These are phyloP conservation scores for Erythrocercus mccallii DNA, from an alignment of 2,113 vertebrate genomes.

Conservation along the genomic window DNA sequence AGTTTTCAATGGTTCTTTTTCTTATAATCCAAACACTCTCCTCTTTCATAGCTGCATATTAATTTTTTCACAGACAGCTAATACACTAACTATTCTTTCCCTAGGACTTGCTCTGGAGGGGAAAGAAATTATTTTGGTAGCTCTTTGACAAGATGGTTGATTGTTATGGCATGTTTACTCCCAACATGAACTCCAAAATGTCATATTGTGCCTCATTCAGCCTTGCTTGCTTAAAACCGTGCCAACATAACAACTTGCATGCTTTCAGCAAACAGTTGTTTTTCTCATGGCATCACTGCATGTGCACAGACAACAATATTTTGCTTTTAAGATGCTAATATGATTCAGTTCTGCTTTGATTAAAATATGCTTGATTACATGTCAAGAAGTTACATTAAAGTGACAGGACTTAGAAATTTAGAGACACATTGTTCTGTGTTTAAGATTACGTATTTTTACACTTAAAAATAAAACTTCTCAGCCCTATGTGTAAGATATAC, in stretches of 20 bases:
- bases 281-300: neutral
- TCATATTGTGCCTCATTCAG: constrained; percentile 38
- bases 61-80: neutral
- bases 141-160: constrained; percentile 42
- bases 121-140: constrained; percentile 16
- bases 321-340: constrained; percentile 16
- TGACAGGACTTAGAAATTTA: neutral
- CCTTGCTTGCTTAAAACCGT: neutral
- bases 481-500: neutral
- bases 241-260: constrained; percentile 28
- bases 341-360: neutral
- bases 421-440: neutral
- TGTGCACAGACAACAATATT: constrained; percentile 7
- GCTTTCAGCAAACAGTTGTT: constrained; percentile 36
- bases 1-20: neutral
- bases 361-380: neutral
- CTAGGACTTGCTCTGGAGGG: neutral
- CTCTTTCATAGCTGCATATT: neutral
- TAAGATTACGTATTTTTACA: neutral
- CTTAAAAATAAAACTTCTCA: neutral
- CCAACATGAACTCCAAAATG: constrained; percentile 50
- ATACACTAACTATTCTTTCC: neutral
- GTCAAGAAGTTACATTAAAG: neutral
- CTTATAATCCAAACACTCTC: neutral
- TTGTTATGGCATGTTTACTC: constrained; percentile 53